Evolutionary conservation across 2,797 vertebrate species (phyloP), one percentile per base, ranked within the genome.

Genomic region (Octomys mimax): DNA sequence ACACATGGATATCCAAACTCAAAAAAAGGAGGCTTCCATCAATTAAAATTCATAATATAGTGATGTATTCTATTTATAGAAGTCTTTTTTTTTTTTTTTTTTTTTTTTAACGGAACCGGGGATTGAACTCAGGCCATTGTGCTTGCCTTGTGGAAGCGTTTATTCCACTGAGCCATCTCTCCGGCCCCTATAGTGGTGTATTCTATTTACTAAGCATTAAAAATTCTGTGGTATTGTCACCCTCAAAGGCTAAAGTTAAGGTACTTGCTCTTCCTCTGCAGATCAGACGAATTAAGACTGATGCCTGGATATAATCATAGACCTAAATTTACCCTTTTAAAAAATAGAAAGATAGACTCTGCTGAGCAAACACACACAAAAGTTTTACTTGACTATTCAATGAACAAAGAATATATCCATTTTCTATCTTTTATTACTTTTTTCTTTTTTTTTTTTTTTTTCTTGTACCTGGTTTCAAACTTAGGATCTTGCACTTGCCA

Each of bases 161-260:
- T n/a, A n/a, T n/a, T n/a, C n/a, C n/a, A n/a, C n/a, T n/a, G n/a
- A n/a, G n/a, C n/a, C n/a, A n/a, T n/a, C n/a, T n/a, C n/a, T n/a
- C n/a, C n/a, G n/a, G n/a, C n/a, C n/a, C n/a, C n/a, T n/a, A n/a
- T n/a, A n/a, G n/a, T 87, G 22, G 68, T 52, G 64, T 64, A 9
- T 26, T 73, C 52, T 21, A 3, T 52, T 42, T 90, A 84, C n/a
- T 89, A 52, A 93, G 33, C 31, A 5, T n/a, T 87, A 89, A 57
- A 96, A 68, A 94, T n/a, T 91, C 80, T 68, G 3, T 95, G n/a
- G 36, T n/a, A 80, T 78, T 96, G 79, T 78, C 24, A 84, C 70
- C 0, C 75, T 36, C 42, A 64, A n/a, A 57, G 59, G 71, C 31
- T 54, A 95, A 68, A 95, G 24, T 79, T 81, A 81, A 91, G 24